A percentile compares a stretch with the other conserved stretches of the same genome.
phyloP scores from a whole-genome alignment of 2,797 vertebrate species.

The Falco naumanni region DNA sequence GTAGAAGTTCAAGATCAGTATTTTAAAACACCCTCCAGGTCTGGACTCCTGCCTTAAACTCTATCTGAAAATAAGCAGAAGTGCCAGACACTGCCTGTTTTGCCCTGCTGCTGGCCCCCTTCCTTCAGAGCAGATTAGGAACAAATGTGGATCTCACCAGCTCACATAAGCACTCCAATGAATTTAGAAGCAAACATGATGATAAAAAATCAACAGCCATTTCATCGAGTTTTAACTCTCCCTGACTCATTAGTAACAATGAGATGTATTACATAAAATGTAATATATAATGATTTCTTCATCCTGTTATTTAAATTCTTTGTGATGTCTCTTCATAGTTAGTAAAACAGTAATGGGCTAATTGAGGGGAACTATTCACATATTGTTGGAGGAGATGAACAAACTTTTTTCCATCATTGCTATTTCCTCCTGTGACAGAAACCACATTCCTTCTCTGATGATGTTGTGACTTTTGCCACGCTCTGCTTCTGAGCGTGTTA shows the following conservation, averaged over 20 bases:
- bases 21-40: slow-evolving; percentile 30
- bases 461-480: slow-evolving; percentile 66
- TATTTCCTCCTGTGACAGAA: slow-evolving; percentile 20
- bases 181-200: slow-evolving; percentile 31
- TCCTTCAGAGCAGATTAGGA: slow-evolving; percentile 59
- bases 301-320: not conserved
- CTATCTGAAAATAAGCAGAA: slow-evolving; percentile 56
- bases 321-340: not conserved
- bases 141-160: slow-evolving; percentile 36
- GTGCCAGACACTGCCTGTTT: slow-evolving; percentile 48
- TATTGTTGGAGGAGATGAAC: slow-evolving; percentile 8
- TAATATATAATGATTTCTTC: not conserved
- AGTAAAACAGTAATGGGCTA: not conserved
- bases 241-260: not conserved
- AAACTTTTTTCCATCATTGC: not conserved
- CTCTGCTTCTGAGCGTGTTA: slow-evolving; percentile 59
- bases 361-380: slow-evolving; percentile 5
- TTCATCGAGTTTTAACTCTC: slow-evolving; percentile 19
- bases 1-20: slow-evolving; percentile 19
- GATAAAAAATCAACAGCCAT: slow-evolving; percentile 28
- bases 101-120: slow-evolving; percentile 17
- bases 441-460: slow-evolving; percentile 39
- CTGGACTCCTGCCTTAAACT: slow-evolving; percentile 39
- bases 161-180: not conserved
- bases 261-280: not conserved